phyloP scores from a whole-genome alignment of 2,113 vertebrate genomes.

The Sylvia atricapilla region DNA sequence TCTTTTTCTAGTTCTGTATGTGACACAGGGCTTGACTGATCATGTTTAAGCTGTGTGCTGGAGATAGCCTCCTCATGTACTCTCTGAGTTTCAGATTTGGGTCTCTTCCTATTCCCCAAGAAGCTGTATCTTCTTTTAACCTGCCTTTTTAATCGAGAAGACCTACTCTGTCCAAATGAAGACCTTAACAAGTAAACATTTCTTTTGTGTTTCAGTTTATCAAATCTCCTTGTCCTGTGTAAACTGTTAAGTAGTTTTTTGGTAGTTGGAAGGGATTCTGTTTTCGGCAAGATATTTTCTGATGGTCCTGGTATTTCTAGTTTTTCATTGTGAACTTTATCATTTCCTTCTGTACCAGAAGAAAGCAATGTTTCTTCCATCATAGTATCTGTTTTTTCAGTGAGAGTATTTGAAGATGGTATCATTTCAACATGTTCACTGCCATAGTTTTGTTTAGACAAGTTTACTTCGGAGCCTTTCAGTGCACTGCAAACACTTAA shows the following conservation, averaged over 20 bases:
- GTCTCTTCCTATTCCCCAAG: conserved; percentile 63
- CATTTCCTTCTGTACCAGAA: neutral
- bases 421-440: conserved; percentile 38
- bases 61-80: neutral
- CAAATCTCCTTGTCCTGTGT: neutral
- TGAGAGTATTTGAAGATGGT: neutral
- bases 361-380: neutral
- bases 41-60: conserved; percentile 8
- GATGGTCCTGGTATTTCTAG: neutral
- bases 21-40: neutral
- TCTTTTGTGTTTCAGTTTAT: conserved; percentile 44
- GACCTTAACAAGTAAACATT: conserved; percentile 7
- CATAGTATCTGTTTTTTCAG: neutral
- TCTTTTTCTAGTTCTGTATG: neutral
- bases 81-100: conserved; percentile 26
- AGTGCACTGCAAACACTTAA: neutral
- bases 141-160: conserved; percentile 68
- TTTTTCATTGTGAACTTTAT: neutral
- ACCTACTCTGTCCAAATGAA: conserved; percentile 52
- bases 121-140: conserved; percentile 70
- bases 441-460: neutral
- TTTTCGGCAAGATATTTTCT: neutral
- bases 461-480: conserved; percentile 1
- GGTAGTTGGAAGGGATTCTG: neutral
- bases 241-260: neutral